Base-by-base conservation (phyloP, 2,797 vertebrate genomes). In the Cichlasoma orientale region DNA sequence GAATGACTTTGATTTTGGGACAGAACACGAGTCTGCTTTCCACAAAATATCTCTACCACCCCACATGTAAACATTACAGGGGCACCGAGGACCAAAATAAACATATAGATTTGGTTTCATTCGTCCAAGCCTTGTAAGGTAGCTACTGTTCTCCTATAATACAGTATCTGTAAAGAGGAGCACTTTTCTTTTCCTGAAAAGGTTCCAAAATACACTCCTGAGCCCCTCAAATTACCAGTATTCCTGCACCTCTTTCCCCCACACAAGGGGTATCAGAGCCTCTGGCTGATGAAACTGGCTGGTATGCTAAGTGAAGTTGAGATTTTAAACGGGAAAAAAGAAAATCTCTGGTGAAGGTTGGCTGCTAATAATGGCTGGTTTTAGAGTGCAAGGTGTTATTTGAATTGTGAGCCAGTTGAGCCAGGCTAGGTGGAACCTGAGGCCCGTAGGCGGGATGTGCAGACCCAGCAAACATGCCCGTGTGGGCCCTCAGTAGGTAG, bases 161-260 rank as follows among this genome's bases (percentile, higher is more conserved):
- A 86, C 61, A 56, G 54, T 50, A 23, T 86, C 82, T 82, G 80
- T 80, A 87, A 82, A 90, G 90, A 89, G 79, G 91, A 90, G 77
- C 86, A 90, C 91, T 95, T 95, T 94, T 89, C 87, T 94, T 95
- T 95, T 94, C 95, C 93, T 94, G 92, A 95, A 92, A 77, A 14
- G 41, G 55, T 61, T 95, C 94, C 95, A 96, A 95, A 93, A 92
- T 94, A 94, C 82, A 95, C 90, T 90, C 86, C 56, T 61, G 84
- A 92, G 85, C 85, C 89, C 78, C 80, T 58, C 79, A 85, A 71
- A 74, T 90, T 90, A 90, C 76, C 83, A 84, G 74, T 66, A 69
- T 75, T 69, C 74, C 78, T 56, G 57, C 38, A 83, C 66, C 63
- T 41, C 83, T 47, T 57, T 38, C 29, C 53, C 38, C 55, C 75